phyloP scores from a whole-genome alignment of 2,888 invertebrate genomes.

The Polyploca ridens region DNA sequence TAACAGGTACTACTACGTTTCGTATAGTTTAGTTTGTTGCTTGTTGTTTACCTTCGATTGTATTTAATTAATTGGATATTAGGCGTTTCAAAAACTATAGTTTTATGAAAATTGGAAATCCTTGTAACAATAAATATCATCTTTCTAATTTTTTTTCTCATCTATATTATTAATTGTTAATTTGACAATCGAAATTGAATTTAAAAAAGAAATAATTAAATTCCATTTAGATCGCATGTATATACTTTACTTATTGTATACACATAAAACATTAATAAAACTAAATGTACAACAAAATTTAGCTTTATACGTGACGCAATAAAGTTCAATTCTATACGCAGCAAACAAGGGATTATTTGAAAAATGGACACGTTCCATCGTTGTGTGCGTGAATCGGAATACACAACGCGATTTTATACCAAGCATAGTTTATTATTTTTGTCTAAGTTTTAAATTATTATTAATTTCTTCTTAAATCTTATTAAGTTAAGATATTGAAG shows the following conservation, averaged over 20 bases:
- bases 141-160: no score
- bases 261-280: constrained; percentile 30
- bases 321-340: constrained; percentile 29
- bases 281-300: constrained; percentile 24
- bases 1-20: no score
- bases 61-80: no score
- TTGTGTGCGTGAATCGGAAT: constrained; percentile 49
- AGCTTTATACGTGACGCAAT: constrained; percentile 13
- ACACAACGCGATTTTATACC: constrained; percentile 44
- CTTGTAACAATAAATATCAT: no score
- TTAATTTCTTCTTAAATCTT: no score
- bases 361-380: constrained; percentile 43
- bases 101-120: no score
- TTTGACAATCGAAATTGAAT: no score
- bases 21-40: no score
- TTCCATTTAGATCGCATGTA: background rate
- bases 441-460: background rate
- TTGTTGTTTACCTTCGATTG: no score
- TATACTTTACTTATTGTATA: background rate
- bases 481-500: no score
- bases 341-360: constrained; percentile 50
- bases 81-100: no score
- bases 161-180: no score
- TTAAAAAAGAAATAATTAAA: background rate
- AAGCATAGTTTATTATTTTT: background rate